Evolutionary conservation across 2,797 vertebrate species (phyloP).

Genomic region (Heterohyrax brucei): DNA sequence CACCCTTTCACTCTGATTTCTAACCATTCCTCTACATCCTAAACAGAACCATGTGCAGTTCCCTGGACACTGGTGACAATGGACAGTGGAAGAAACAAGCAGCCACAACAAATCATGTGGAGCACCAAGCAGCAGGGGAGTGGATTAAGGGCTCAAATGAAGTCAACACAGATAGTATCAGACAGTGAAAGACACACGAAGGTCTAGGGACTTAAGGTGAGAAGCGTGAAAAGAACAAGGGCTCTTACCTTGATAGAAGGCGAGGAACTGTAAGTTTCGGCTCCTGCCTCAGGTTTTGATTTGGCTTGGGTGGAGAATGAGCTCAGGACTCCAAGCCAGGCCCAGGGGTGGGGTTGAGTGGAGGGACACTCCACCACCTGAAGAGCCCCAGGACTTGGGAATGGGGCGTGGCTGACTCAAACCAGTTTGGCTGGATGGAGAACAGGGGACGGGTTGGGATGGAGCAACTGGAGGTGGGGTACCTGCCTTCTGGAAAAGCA

Average conservation of each 20-base stretch:
- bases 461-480: constrained; percentile 52
- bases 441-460: constrained; percentile 52
- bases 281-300: constrained; percentile 80
- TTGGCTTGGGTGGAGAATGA: constrained; percentile 81
- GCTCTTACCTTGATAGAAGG: constrained; percentile 82
- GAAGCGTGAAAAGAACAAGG: constrained; percentile 36
- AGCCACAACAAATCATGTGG: not conserved
- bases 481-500: constrained; percentile 63
- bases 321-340: constrained; percentile 77
- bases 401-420: constrained; percentile 81
- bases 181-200: not conserved
- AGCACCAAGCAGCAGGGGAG: constrained; percentile 25
- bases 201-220: not conserved
- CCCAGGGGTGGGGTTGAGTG: constrained; percentile 71
- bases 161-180: not conserved
- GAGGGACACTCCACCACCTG: constrained; percentile 70
- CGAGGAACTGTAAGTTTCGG: constrained; percentile 80
- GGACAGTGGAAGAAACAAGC: not conserved
- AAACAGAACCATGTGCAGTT: constrained; percentile 26
- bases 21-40: constrained; percentile 41
- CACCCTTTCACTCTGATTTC: constrained; percentile 22
- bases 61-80: constrained; percentile 12
- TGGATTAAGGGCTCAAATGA: not conserved
- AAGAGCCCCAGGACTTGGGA: constrained; percentile 71
- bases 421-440: constrained; percentile 85